Conservation (phyloP, 2,888 invertebrate genomes). For the Atethmia centrago region DNA sequence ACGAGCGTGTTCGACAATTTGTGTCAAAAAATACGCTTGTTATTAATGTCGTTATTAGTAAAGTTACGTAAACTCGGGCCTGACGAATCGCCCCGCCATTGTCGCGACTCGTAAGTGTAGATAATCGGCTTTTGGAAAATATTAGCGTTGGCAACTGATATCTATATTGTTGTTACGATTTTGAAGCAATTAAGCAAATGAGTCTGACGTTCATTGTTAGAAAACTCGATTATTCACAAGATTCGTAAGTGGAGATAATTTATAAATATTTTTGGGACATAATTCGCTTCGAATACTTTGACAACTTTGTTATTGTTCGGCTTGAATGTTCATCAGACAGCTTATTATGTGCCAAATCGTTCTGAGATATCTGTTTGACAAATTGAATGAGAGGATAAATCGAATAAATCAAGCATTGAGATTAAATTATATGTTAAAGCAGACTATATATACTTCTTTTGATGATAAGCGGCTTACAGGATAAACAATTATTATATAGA, state of each 20-base stretch:
- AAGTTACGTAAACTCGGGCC: constrained; percentile 76
- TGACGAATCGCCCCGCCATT: constrained; percentile 65
- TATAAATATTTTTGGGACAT: constrained; percentile 58
- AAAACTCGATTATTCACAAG: constrained; percentile 59
- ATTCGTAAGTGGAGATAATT: constrained; percentile 61
- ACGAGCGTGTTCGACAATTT: constrained; percentile 71
- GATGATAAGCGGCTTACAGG: background rate
- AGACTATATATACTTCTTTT: background rate
- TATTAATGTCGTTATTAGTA: constrained; percentile 73
- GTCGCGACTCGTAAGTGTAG: constrained; percentile 66
- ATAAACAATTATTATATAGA: constrained; percentile 21
- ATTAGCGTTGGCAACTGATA: constrained; percentile 71
- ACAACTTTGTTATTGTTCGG: constrained; percentile 48
- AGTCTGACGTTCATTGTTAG: constrained; percentile 51
- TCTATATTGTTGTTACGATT: constrained; percentile 65
- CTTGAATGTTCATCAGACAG: constrained; percentile 43
- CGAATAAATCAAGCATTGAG: constrained; percentile 22
- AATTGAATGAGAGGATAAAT: constrained; percentile 33
- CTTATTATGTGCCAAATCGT: constrained; percentile 37
- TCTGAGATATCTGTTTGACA: constrained; percentile 20
- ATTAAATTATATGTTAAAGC: constrained; percentile 2
- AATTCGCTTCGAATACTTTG: constrained; percentile 61
- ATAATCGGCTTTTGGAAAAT: constrained; percentile 74
- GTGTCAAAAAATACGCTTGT: constrained; percentile 71
- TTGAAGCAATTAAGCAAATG: constrained; percentile 70